These are phyloP conservation scores for Galaxias olidus DNA, from an alignment of 2,797 vertebrate species.

Conservation along the genomic window DNA sequence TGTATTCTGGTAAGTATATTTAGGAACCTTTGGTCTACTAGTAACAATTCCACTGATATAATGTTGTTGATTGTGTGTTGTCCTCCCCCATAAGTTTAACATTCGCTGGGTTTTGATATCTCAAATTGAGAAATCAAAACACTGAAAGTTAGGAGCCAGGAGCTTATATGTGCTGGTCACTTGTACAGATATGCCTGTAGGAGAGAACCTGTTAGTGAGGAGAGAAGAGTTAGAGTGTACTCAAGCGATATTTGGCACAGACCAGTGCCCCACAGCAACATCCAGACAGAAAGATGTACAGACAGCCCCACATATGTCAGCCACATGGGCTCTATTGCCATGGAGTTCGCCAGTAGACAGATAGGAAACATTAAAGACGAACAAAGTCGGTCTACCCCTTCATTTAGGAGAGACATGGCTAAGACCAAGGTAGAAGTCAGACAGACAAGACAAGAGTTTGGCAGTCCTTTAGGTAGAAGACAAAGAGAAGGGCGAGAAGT, in stretches of 20 bases:
- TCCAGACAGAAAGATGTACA: conserved; percentile 51
- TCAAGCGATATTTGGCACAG: conserved; percentile 51
- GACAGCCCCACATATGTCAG: conserved; percentile 27
- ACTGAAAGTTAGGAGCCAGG: neutral
- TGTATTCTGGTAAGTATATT: no score
- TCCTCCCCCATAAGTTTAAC: no score
- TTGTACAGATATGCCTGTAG: conserved; percentile 56
- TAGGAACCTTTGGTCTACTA: no score
- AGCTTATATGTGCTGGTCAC: conserved; percentile 52
- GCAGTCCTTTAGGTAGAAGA: neutral
- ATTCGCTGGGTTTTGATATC: no score
- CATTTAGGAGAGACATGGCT: conserved; percentile 41
- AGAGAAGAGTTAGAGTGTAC: conserved; percentile 35
- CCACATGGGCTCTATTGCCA: neutral
- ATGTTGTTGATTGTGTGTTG: no score
- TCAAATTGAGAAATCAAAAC: no score
- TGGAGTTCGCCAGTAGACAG: neutral
- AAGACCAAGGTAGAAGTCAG: conserved; percentile 52
- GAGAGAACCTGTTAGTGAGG: conserved; percentile 63
- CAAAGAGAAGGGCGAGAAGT: conserved; percentile 32
- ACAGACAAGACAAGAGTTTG: neutral
- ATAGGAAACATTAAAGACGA: conserved; percentile 15
- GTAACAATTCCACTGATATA: no score
- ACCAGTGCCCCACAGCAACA: conserved; percentile 44
- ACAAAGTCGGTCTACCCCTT: conserved; percentile 45